Base-by-base conservation (phyloP, 92 coral and sea anemone genomes). In the Virgularia gustaviana region DNA sequence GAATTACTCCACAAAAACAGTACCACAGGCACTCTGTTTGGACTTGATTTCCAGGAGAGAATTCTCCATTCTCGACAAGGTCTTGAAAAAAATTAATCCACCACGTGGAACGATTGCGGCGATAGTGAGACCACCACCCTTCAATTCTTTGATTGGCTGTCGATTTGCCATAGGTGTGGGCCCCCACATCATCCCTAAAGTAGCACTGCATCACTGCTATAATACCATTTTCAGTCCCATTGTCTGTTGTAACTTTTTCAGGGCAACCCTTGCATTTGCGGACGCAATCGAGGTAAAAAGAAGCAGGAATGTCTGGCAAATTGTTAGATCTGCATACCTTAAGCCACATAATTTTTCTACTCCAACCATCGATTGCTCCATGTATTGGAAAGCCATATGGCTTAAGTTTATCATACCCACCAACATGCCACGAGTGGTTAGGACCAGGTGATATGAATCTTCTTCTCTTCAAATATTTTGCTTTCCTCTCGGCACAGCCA, bases 401-500 rank as follows among this genome's bases (percentile, higher is more conserved):
- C 19, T 53, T 53, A 2, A 53, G 28, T 6, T 53, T 53, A 37
- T 57, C 63, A 57, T 57, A 57, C 28, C 63, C 75, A 44, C 43
- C 80, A 23, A 68, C 72, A 75, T 75, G 80, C 80, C 80, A 75
- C 1, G 12, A 68, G 36, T 49, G 27, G 25, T 75, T 80, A 33
- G 80, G 85, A 25, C 79, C 79, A 45, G 34, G 65, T 32, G 79
- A 72, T 16, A 44, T 47, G 42, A 72, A 80, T 32, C 41, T 72
- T 63, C 85, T 57, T 44, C 80, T 62, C 55, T 61, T 57, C 32
- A 83, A 71, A 37, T 71, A 39, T 18, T 56, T 73, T 57, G 63
- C 64, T 65, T 59, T 79, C 22, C 78, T 58, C 54, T 31, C 11
- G 58, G 81, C 76, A 57, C 77, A 76, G 39, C 85, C 81, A 63